Base-by-base conservation (phyloP, 1,140 invertebrate genomes). In the Drosophila nasuta region DNA sequence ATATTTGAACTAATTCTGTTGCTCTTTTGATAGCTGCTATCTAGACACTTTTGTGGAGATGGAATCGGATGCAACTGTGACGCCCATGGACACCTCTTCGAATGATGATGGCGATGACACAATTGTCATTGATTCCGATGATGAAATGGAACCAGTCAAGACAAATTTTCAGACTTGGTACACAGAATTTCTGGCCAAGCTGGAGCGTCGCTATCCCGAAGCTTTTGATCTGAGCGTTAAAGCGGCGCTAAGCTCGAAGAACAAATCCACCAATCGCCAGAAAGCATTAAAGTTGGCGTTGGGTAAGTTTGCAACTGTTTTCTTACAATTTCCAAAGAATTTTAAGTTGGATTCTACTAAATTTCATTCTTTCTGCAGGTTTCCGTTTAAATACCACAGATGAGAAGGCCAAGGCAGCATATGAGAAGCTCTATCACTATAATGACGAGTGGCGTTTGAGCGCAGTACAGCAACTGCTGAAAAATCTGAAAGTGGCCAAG, bases 391-490 rank as follows among this genome's bases (percentile, higher is more conserved):
- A 94, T 17, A 91, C 94, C 1, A 90, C 92, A 0, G 93, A 94
- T 67, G 90, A 94, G 13, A 93, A 93, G 57, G 93, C 93, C 2
- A 93, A 93, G 8, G 94, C 94, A 13, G 93, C 96, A 0, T 95
- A 96, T 67, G 94, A 95, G 81, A 95, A 95, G 54, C 88, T 97
- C 1, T 95, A 95, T 77, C 95, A 96, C 82, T 92, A 94, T 5
- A 95, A 94, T 83, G 76, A 95, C 0, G 91, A 94, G 58, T 93
- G 95, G 51, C 93, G 96, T 73, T 91, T 94, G 1, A 90, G 94
- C 71, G 96, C 95, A 0, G 93, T 96, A 0, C 93, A 94, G 75
- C 94, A 93, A 75, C 93, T 95, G 48, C 73, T 93, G 2, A 38
- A 77, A 46, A 94, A 83, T 43, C 82, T 95, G 0, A 93, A 93